Evolutionary conservation across 2,797 vertebrate species (phyloP).

Genomic region (Salmo trutta): DNA sequence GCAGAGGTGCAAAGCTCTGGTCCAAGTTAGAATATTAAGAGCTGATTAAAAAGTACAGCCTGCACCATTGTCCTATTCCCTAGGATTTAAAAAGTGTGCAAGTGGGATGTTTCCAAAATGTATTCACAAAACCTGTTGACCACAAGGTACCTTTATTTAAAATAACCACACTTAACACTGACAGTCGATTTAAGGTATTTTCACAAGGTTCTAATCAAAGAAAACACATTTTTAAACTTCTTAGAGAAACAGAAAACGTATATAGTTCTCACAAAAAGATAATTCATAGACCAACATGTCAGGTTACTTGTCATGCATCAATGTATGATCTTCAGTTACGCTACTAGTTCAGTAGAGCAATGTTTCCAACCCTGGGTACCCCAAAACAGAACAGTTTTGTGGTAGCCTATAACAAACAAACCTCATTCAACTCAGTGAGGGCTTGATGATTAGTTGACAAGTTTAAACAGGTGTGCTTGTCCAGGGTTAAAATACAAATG

Average conservation of each 20-base stretch:
- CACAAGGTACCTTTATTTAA: background rate
- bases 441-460: too few relatives aligned
- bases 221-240: background rate
- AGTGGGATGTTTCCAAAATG: background rate
- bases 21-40: too few relatives aligned
- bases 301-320: background rate
- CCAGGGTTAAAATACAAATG: too few relatives aligned
- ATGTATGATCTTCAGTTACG: background rate
- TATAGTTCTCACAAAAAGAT: constrained; percentile 1
- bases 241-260: background rate
- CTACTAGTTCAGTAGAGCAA: background rate
- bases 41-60: too few relatives aligned
- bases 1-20: too few relatives aligned
- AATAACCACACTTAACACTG: background rate
- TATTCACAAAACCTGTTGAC: background rate
- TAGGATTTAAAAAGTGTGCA: too few relatives aligned
- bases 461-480: too few relatives aligned
- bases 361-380: too few relatives aligned
- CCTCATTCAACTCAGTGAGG: too few relatives aligned
- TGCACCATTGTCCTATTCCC: too few relatives aligned
- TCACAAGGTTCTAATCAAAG: background rate
- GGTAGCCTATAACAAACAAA: too few relatives aligned
- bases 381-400: too few relatives aligned
- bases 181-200: background rate
- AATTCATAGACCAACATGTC: background rate